Evolutionary conservation across 2,888 invertebrate genomes (phyloP).

Genomic region (Drosophila atroscutellata): DNA sequence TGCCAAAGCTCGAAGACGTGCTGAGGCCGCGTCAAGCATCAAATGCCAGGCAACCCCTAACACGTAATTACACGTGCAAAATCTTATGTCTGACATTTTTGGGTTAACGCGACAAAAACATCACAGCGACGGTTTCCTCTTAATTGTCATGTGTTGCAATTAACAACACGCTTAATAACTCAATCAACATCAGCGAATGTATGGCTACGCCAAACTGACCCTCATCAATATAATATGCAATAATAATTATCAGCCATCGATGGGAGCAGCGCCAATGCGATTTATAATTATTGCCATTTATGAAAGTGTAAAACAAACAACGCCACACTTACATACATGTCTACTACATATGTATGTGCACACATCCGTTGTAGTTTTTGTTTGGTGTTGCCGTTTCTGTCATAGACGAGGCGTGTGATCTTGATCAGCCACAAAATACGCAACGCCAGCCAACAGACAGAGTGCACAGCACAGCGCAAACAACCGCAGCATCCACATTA

Average conservation of each 20-base stretch:
- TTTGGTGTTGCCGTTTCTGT: constrained; percentile 3
- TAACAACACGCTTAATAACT: constrained; percentile 72
- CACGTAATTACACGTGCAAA: constrained; percentile 67
- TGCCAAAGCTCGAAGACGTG: constrained; percentile 56
- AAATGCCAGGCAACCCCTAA: constrained; percentile 51
- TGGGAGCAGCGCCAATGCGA: constrained; percentile 18
- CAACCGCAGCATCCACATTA: constrained; percentile 63
- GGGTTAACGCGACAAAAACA: constrained; percentile 71
- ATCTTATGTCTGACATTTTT: constrained; percentile 66
- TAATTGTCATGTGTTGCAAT: constrained; percentile 57
- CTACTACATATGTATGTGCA: constrained; percentile 8
- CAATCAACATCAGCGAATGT: constrained; percentile 50
- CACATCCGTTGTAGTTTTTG: constrained; percentile 7
- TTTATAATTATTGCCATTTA: constrained; percentile 64
- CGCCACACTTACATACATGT: constrained; percentile 1
- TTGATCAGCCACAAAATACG: constrained; percentile 67
- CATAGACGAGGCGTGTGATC: constrained; percentile 57
- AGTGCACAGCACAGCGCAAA: constrained; percentile 26
- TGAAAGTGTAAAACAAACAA: constrained; percentile 46
- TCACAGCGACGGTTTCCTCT: constrained; percentile 16
- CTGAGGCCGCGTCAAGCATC: constrained; percentile 51
- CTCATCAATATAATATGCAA: constrained; percentile 57
- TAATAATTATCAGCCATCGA: constrained; percentile 14
- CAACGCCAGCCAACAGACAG: constrained; percentile 3
- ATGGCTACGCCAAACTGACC: constrained; percentile 48